These are phyloP conservation scores for Drosophila santomea DNA, from an alignment of 1,140 invertebrate genomes.

Conservation along the genomic window DNA sequence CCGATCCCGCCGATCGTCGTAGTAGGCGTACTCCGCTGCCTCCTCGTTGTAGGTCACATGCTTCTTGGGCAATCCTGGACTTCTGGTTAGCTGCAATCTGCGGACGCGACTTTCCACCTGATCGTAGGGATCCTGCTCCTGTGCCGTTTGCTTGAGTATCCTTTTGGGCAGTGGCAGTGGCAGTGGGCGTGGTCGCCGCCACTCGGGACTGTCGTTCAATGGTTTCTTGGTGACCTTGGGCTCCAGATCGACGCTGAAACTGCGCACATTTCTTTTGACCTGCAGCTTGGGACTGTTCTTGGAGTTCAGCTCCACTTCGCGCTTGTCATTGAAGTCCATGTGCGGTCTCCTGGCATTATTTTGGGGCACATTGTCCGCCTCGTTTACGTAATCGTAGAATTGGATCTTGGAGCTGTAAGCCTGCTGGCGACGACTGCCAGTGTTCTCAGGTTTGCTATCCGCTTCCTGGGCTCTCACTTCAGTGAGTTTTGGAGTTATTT, in stretches of 20 bases:
- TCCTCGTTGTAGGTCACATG: slow-evolving; percentile 78
- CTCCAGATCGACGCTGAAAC: slow-evolving; percentile 59
- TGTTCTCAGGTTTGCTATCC: slow-evolving; percentile 21
- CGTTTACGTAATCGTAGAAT: slow-evolving; percentile 75
- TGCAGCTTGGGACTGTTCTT: slow-evolving; percentile 82
- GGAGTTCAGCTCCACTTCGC: slow-evolving; percentile 72
- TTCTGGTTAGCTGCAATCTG: slow-evolving; percentile 52
- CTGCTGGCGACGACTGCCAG: slow-evolving; percentile 55
- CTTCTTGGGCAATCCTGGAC: slow-evolving; percentile 61
- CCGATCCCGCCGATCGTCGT: slow-evolving; percentile 41
- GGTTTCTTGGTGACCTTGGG: slow-evolving; percentile 62
- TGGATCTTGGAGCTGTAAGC: slow-evolving; percentile 78
- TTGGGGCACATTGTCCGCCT: slow-evolving; percentile 50
- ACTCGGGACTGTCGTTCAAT: slow-evolving; percentile 50
- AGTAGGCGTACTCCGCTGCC: slow-evolving; percentile 69
- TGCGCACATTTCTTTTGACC: slow-evolving; percentile 76
- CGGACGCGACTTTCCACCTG: slow-evolving; percentile 57
- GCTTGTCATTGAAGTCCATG: slow-evolving; percentile 81
- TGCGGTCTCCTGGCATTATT: slow-evolving; percentile 71
- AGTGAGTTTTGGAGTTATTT: slow-evolving; percentile 72
- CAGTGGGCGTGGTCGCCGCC: slow-evolving; percentile 7
- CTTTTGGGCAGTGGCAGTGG: slow-evolving; percentile 55
- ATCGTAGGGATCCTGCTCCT: slow-evolving; percentile 37
- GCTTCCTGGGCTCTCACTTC: slow-evolving; percentile 44
- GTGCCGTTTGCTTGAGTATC: slow-evolving; percentile 55